phyloP scores from a whole-genome alignment of 2,888 invertebrate genomes.

The Microchrysa polita region DNA sequence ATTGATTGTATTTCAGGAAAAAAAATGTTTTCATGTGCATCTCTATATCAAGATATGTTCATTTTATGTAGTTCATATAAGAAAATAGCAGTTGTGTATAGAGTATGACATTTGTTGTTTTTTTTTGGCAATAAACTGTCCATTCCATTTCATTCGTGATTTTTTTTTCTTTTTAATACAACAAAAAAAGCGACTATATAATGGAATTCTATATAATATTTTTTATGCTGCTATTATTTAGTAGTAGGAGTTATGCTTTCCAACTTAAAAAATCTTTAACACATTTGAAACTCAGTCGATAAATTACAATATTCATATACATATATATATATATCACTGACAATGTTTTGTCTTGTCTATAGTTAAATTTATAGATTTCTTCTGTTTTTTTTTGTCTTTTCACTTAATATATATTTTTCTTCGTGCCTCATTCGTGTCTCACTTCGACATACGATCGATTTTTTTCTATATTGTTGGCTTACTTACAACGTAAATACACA shows the following conservation, averaged over 20 bases:
- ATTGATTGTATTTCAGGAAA: too few relatives aligned
- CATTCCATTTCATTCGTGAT: neutral
- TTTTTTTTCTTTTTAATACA: neutral
- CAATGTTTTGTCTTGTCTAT: slow-evolving; percentile 27
- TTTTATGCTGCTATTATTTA: slow-evolving; percentile 19
- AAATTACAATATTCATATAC: slow-evolving; percentile 33
- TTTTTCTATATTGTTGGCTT: neutral
- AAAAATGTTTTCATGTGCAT: too few relatives aligned
- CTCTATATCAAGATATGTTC: too few relatives aligned
- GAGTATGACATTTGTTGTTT: too few relatives aligned
- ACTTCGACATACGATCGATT: neutral
- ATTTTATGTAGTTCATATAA: too few relatives aligned
- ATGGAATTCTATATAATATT: slow-evolving; percentile 10
- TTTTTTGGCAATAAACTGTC: too few relatives aligned
- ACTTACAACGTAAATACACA: slow-evolving; percentile 12
- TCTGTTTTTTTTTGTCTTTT: slow-evolving; percentile 3
- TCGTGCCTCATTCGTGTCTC: neutral
- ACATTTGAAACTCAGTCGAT: slow-evolving; percentile 36
- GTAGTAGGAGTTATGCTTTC: neutral
- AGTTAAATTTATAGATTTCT: slow-evolving; percentile 15
- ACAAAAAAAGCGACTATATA: slow-evolving; percentile 25
- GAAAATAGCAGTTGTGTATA: too few relatives aligned
- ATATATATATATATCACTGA: slow-evolving; percentile 40
- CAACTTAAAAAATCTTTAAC: slow-evolving; percentile 24
- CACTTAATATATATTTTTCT: slow-evolving; percentile 2